Conservation (phyloP, 2,113 vertebrate genomes). For the Copsychus sechellarum region DNA sequence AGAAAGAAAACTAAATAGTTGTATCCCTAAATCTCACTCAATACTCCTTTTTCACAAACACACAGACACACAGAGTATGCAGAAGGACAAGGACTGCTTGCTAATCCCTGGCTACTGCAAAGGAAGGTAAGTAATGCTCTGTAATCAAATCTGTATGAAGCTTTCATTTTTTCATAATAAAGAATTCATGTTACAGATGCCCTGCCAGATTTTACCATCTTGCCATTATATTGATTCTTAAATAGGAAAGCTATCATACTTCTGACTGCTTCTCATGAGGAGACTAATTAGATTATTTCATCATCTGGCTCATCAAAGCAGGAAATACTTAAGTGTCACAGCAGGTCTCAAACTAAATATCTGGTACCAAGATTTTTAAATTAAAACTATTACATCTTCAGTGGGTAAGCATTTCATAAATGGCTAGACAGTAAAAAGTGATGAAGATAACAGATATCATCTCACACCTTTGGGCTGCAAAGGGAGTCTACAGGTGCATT, state of each 20-base stretch:
- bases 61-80: neutral
- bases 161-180: conserved; percentile 19
- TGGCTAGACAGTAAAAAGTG: conserved; percentile 50
- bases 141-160: conserved; percentile 32
- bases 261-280: conserved; percentile 63
- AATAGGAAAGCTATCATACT: conserved; percentile 55
- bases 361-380: conserved; percentile 66
- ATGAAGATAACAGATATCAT: conserved; percentile 44
- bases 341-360: conserved; percentile 68
- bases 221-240: conserved; percentile 62
- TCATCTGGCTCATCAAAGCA: conserved; percentile 73
- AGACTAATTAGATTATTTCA: conserved; percentile 74
- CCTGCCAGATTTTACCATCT: conserved; percentile 48
- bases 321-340: conserved; percentile 74
- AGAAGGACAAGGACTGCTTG: neutral
- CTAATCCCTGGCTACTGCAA: conserved; percentile 7
- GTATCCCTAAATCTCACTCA: neutral
- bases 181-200: conserved; percentile 35
- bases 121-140: conserved; percentile 26
- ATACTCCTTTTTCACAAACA: neutral
- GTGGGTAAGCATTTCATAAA: conserved; percentile 54
- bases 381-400: conserved; percentile 67
- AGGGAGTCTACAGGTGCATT: neutral
- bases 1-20: neutral
- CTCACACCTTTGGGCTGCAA: neutral